A percentile compares a stretch with the other conserved stretches of the same genome.
These are phyloP conservation scores for Cheumatopsyche charites DNA, from an alignment of 1,140 invertebrate species.

Conservation along the genomic window DNA sequence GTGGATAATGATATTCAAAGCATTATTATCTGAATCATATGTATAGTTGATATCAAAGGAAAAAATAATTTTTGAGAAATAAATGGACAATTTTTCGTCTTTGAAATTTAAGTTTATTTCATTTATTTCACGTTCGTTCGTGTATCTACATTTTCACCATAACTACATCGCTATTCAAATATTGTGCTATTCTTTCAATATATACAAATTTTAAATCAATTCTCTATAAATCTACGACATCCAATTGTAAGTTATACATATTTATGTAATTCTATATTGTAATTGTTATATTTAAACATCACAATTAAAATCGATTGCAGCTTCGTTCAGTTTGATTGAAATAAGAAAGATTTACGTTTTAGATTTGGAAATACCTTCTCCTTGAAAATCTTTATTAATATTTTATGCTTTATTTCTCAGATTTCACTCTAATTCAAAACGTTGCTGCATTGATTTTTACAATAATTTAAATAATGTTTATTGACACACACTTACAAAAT, in stretches of 20 bases:
- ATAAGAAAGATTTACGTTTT: too few relatives aligned
- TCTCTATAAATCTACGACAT: slow-evolving; percentile 20
- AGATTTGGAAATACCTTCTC: too few relatives aligned
- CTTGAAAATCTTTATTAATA: too few relatives aligned
- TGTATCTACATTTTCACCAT: slow-evolving; percentile 32
- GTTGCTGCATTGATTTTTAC: background rate
- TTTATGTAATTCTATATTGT: background rate
- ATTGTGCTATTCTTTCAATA: slow-evolving; percentile 29
- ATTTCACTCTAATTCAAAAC: too few relatives aligned
- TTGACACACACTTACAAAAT: slow-evolving; percentile 9
- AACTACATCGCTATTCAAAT: slow-evolving; percentile 25
- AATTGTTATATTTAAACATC: slow-evolving; percentile 7
- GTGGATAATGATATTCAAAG: too few relatives aligned
- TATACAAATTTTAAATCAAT: slow-evolving; percentile 24
- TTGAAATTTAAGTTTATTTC: slow-evolving; percentile 2
- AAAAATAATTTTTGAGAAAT: background rate
- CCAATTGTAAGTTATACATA: background rate
- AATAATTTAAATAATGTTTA: background rate
- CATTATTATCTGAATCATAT: slow-evolving; percentile 53
- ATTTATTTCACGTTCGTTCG: slow-evolving; percentile 29
- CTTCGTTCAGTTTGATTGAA: too few relatives aligned
- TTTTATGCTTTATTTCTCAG: too few relatives aligned
- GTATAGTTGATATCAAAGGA: background rate
- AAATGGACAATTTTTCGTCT: background rate
- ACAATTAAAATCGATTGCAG: slow-evolving; percentile 8